phyloP scores from a whole-genome alignment of 2,113 vertebrate genomes.

The Ceyx margarethae region DNA sequence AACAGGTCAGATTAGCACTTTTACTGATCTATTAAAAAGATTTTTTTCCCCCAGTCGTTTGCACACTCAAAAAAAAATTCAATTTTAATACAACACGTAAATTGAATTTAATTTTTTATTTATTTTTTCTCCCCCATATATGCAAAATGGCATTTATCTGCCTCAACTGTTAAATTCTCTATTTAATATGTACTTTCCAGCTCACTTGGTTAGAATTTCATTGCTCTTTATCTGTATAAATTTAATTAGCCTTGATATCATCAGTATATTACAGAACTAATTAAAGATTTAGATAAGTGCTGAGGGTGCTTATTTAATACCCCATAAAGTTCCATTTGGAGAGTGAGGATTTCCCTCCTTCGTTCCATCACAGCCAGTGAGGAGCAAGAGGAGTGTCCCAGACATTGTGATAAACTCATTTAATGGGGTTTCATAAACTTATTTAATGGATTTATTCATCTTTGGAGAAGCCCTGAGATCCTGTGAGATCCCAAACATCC shows the following conservation, averaged over 20 bases:
- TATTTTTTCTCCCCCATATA: not conserved
- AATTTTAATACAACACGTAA: conserved; percentile 76
- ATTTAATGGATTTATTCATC: conserved; percentile 60
- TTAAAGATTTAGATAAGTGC: conserved; percentile 88
- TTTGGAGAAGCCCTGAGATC: conserved; percentile 39
- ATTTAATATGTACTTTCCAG: conserved; percentile 81
- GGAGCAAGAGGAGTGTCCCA: conserved; percentile 41
- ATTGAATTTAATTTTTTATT: conserved; percentile 76
- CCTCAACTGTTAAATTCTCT: conserved; percentile 79
- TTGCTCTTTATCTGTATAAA: conserved; percentile 84
- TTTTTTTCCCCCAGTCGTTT: conserved; percentile 69
- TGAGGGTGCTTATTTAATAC: conserved; percentile 81
- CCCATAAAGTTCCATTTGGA: conserved; percentile 76
- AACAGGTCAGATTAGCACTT: conserved; percentile 70
- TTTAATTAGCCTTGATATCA: conserved; percentile 87
- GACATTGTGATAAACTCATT: conserved; percentile 51
- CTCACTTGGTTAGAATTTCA: conserved; percentile 82
- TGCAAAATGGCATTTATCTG: conserved; percentile 75
- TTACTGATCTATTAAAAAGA: conserved; percentile 67
- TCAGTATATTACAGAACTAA: conserved; percentile 87
- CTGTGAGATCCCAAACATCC: no score
- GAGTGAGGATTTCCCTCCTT: conserved; percentile 67
- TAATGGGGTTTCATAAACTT: conserved; percentile 30
- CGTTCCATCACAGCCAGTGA: conserved; percentile 25
- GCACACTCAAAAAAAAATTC: conserved; percentile 75